phyloP scores from a whole-genome alignment of 2,888 invertebrate species.

The Rhimphoctona megacephalus region DNA sequence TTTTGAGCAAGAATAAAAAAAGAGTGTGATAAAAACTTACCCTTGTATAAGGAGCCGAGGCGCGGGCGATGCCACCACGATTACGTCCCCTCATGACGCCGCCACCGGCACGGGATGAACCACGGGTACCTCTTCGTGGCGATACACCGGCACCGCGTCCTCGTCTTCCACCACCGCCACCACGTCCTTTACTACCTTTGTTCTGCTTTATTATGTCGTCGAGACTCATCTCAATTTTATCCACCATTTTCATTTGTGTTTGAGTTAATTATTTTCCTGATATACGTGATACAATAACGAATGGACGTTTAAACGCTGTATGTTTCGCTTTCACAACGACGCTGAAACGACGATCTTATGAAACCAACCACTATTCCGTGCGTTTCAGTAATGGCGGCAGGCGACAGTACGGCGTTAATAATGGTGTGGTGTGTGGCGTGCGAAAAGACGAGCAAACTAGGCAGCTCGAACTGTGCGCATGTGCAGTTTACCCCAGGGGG shows the following conservation, averaged over 20 bases:
- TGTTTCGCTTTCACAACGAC: conserved; percentile 40
- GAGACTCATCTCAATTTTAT: conserved; percentile 98
- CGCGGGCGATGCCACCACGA: conserved; percentile 88
- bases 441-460: conserved; percentile 6
- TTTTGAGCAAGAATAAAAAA: neutral
- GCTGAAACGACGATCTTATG: conserved; percentile 60
- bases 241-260: conserved; percentile 90
- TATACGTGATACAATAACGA: conserved; percentile 12
- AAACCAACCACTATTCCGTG: conserved; percentile 68
- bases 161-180: conserved; percentile 86
- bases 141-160: conserved; percentile 85
- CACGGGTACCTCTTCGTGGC: conserved; percentile 85
- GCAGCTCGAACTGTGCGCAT: conserved; percentile 3
- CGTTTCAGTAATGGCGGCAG: conserved; percentile 61
- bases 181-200: conserved; percentile 89
- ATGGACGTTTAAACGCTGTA: conserved; percentile 19
- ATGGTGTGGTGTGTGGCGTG: conserved; percentile 20
- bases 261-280: conserved; percentile 8
- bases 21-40: conserved; percentile 85
- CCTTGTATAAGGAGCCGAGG: conserved; percentile 87
- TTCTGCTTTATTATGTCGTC: conserved; percentile 98
- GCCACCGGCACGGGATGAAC: conserved; percentile 84
- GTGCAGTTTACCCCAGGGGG: conserved; percentile 7
- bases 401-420: conserved; percentile 19
- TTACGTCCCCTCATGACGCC: conserved; percentile 90